Evolutionary conservation across 2,797 vertebrate species (phyloP), one percentile per base, ranked within the genome.

Genomic region (Pelodytes ibericus): DNA sequence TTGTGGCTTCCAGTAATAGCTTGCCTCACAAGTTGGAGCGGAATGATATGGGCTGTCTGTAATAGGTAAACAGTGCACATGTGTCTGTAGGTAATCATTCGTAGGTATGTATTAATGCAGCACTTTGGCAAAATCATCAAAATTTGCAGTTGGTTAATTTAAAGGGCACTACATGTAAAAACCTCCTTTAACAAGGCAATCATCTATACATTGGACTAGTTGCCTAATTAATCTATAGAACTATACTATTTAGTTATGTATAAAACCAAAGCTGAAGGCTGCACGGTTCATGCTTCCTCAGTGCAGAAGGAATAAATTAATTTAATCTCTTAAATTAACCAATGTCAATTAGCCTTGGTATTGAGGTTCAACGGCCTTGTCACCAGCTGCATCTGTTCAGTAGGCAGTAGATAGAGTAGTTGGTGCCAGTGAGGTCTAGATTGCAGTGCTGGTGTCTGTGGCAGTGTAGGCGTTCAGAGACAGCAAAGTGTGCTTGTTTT

Each of bases 391-490:
- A 68, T 57, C 15, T 29, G 59, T 30, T 51, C 56, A 68, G 59
- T 68, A 53, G 63, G 60, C 58, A 68, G 29, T 39, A 16, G 41
- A 58, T n/a, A 41, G 27, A 9, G 27, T 22, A 9, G 26, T 33
- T 9, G 39, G 33, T 68, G 68, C 62, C 75, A 68, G 30, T 26
- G 44, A 39, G 77, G 61, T 80, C 72, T 82, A 75, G 73, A 83
- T 73, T 71, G 56, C 16, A 66, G 44, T 65, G 20, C 68, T 33
- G 33, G 27, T 39, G 57, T 62, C 27, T 64, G 4, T 77, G 65
- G 59, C 15, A 62, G 57, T 78, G 56, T 61, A 24, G 64, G 60
- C 65, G 25, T 64, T 26, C 20, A 29, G 26, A 63, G 31, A 29
- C 18, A 41, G 41, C 31, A 53, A 58, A 24, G 29, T 71, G n/a